Percentiles rank a stretch among this genome's conserved stretches.
Conservation (phyloP, 2,888 invertebrate species). For the Cerastis leucographa region DNA sequence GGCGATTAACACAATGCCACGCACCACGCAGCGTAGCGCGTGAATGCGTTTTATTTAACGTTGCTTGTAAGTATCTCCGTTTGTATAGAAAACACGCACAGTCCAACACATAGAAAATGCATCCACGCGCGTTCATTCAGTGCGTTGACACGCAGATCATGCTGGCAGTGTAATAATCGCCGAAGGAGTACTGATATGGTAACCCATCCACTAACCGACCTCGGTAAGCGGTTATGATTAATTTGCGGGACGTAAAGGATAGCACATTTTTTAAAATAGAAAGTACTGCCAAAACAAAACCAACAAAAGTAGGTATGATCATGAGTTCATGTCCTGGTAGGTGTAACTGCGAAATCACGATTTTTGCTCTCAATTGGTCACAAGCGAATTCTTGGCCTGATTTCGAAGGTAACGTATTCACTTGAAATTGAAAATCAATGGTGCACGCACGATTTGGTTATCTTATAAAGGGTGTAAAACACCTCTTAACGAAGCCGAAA, state of each 20-base stretch:
- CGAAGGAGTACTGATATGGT: background rate
- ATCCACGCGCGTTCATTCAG: too few species aligned
- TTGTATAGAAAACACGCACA: too few species aligned
- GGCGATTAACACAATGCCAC: too few species aligned
- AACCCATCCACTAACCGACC: background rate
- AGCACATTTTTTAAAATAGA: constrained; percentile 10
- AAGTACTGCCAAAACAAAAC: constrained; percentile 23
- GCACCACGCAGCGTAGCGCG: too few species aligned
- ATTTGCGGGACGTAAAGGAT: constrained; percentile 13
- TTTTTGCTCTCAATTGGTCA: constrained; percentile 33
- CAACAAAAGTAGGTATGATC: background rate
- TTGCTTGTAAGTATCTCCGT: too few species aligned
- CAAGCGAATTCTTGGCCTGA: constrained; percentile 46
- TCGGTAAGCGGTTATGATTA: background rate
- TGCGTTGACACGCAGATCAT: too few species aligned
- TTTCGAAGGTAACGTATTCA: constrained; percentile 38
- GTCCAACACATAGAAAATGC: too few species aligned
- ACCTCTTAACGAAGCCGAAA: too few species aligned
- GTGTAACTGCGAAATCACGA: constrained; percentile 45
- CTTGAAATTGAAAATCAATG: constrained; percentile 48
- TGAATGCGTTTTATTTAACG: too few species aligned
- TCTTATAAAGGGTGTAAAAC: too few species aligned
- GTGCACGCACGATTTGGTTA: constrained; percentile 31
- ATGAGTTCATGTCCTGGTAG: constrained; percentile 18
- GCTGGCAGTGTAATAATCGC: too few species aligned